Percentiles rank a stretch among this genome's conserved stretches.
Evolutionary conservation across 2,113 vertebrate species (phyloP).

Genomic region (Brachyhypopomus gauderio): DNA sequence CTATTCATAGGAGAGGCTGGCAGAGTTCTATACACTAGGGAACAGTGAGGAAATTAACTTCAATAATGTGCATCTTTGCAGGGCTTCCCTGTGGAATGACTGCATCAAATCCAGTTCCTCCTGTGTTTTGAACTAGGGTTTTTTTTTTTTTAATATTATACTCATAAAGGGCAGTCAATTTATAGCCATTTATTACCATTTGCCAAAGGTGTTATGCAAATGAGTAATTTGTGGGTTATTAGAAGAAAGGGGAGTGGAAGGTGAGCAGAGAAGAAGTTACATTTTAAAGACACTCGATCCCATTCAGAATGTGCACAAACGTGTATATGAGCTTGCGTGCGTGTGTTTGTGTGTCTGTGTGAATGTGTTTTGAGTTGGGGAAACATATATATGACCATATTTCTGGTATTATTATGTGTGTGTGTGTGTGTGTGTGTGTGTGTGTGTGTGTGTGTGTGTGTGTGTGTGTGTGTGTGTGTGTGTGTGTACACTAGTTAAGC

Average conservation of each 20-base stretch:
- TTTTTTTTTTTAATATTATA: not conserved
- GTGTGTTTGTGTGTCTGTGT: not conserved
- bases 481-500: constrained; percentile 18
- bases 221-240: not conserved
- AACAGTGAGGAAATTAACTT: too few relatives aligned
- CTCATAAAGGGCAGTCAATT: not conserved
- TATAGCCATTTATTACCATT: not conserved
- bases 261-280: not conserved
- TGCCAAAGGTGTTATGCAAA: not conserved
- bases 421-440: not conserved
- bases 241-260: not conserved
- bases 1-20: too few relatives aligned
- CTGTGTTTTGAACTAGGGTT: not conserved
- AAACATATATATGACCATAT: not conserved
- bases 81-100: not conserved
- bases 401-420: too few relatives aligned
- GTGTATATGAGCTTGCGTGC: too few relatives aligned
- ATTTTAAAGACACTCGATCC: not conserved
- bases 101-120: too few relatives aligned
- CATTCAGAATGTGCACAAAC: constrained; percentile 3
- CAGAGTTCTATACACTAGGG: too few relatives aligned
- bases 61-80: too few relatives aligned
- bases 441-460: constrained; percentile 26
- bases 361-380: not conserved
- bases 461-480: constrained; percentile 26